A percentile compares a stretch with the other conserved stretches of the same genome.
Evolutionary conservation across 2,797 vertebrate species (phyloP).

Genomic region (Clarias laeviceps): DNA sequence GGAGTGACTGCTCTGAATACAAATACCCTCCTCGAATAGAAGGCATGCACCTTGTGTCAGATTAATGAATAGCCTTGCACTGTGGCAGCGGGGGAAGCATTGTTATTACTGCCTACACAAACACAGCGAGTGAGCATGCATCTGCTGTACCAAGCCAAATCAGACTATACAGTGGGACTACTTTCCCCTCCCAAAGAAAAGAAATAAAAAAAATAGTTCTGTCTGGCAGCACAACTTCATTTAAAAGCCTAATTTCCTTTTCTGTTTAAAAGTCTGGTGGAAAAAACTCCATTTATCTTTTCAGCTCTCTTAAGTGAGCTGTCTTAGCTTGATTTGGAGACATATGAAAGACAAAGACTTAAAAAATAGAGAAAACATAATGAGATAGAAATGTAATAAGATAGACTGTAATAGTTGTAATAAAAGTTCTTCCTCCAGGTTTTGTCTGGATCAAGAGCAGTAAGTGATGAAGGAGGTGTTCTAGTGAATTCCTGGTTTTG

Average conservation of each 20-base stretch:
- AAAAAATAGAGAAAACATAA: not conserved
- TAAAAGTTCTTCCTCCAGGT: not conserved
- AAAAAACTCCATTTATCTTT: constrained; percentile 26
- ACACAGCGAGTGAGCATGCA: constrained; percentile 36
- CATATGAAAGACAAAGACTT: constrained; percentile 16
- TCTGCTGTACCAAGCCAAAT: constrained; percentile 33
- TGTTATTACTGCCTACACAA: constrained; percentile 46
- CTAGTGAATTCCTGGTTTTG: constrained; percentile 23
- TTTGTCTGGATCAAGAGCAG: constrained; percentile 1
- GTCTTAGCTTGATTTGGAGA: constrained; percentile 7
- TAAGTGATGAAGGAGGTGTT: constrained; percentile 21
- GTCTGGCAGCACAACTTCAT: constrained; percentile 26
- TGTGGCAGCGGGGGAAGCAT: constrained; percentile 38
- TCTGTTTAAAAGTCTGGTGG: constrained; percentile 20
- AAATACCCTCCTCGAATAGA: constrained; percentile 45
- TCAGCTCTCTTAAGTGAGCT: constrained; percentile 23
- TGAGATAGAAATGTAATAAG: not conserved
- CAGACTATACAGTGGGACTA: constrained; percentile 31
- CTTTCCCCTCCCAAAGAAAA: constrained; percentile 25
- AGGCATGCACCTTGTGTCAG: constrained; percentile 54
- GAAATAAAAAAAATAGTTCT: constrained; percentile 24
- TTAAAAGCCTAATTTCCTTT: constrained; percentile 23
- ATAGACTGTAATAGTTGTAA: not conserved
- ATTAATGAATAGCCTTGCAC: constrained; percentile 49
- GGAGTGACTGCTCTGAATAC: constrained; percentile 51